A percentile compares a stretch with the other conserved stretches of the same genome.
phyloP scores from a whole-genome alignment of 2,888 invertebrate genomes.

The Antheraea yamamai region DNA sequence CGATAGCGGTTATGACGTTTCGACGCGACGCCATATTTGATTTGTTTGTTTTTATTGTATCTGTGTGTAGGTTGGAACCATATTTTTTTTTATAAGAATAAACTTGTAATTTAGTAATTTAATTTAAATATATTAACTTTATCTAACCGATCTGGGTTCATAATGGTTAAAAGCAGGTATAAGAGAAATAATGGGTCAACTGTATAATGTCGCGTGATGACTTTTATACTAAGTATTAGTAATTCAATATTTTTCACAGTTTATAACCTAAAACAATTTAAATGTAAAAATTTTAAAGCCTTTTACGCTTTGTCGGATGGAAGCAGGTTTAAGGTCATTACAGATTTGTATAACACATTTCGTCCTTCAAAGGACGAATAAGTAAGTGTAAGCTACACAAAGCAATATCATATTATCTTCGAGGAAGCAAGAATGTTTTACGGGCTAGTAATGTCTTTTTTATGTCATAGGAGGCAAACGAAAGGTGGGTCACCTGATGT shows the following conservation, averaged over 20 bases:
- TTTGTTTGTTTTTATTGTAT: conserved; percentile 54
- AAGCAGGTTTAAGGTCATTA: background rate
- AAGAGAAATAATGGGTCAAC: background rate
- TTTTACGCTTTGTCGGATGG: background rate
- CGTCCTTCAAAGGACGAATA: background rate
- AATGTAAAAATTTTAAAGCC: background rate
- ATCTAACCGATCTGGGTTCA: background rate
- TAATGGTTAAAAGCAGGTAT: background rate
- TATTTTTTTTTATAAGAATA: background rate
- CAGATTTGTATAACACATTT: background rate
- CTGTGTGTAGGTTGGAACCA: background rate
- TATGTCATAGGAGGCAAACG: too few relatives aligned
- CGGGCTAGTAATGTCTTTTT: too few relatives aligned
- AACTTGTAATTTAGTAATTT: background rate
- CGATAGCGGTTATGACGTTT: conserved; percentile 68
- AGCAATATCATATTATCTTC: background rate
- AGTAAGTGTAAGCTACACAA: background rate
- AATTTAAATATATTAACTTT: background rate
- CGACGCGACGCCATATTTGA: conserved; percentile 54
- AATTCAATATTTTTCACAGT: background rate
- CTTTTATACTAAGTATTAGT: background rate
- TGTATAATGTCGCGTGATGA: background rate
- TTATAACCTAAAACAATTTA: background rate
- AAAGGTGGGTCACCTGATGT: too few relatives aligned
- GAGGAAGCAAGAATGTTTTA: too few relatives aligned